Percentiles rank a stretch among this genome's conserved stretches.
Conservation (phyloP, 2,888 invertebrate species). For the Phalangium opilio region DNA sequence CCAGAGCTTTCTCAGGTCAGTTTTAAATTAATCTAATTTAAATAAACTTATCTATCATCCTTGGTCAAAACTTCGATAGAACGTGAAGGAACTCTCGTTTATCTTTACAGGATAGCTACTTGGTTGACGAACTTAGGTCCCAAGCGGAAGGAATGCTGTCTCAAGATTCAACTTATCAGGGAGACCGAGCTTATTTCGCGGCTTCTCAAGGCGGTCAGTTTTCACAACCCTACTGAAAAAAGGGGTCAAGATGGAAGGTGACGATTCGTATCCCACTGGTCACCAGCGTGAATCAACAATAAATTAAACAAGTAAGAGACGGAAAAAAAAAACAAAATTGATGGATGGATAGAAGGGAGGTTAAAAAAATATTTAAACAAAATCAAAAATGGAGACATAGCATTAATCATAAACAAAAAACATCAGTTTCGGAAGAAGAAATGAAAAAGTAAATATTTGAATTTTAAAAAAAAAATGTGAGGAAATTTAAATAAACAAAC, state of each 20-base stretch:
- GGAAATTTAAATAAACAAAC: no score
- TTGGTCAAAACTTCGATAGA: constrained; percentile 8
- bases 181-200: constrained; percentile 33
- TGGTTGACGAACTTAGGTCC: constrained; percentile 68
- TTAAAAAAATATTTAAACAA: no score
- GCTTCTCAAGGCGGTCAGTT: constrained; percentile 34
- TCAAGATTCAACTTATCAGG: constrained; percentile 77
- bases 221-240: constrained; percentile 31
- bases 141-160: constrained; percentile 89
- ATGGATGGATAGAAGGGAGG: no score
- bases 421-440: no score
- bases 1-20: constrained; percentile 34
- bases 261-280: neutral
- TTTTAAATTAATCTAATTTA: neutral
- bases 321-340: no score
- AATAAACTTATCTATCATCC: neutral
- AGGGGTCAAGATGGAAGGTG: neutral
- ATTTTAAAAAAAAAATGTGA: no score
- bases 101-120: constrained; percentile 62
- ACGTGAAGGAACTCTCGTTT: no score
- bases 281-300: no score
- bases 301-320: no score
- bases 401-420: no score
- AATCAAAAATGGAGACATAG: no score
- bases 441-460: no score